Percentiles rank a stretch among this genome's conserved stretches.
phyloP scores from a whole-genome alignment of 1,140 invertebrate genomes.

The Drosophila subpulchrella region DNA sequence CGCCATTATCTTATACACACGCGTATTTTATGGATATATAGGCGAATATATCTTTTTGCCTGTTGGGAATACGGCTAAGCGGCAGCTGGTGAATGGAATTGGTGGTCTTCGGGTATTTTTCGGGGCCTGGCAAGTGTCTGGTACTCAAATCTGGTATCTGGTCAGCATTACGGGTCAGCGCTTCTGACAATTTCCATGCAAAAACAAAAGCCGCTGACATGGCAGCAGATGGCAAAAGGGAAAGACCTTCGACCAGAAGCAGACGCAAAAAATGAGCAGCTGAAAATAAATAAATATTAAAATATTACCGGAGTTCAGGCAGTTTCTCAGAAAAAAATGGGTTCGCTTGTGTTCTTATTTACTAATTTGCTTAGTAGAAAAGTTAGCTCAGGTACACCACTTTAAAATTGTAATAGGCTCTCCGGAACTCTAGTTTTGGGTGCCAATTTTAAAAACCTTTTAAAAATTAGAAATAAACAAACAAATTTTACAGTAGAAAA shows the following conservation, averaged over 20 bases:
- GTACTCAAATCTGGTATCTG: constrained; percentile 38
- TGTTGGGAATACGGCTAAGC: constrained; percentile 11
- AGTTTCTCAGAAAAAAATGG: not conserved
- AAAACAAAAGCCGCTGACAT: constrained; percentile 64
- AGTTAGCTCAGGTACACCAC: too few species aligned
- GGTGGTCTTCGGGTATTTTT: not conserved
- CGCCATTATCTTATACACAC: constrained; percentile 1
- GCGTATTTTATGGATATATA: constrained; percentile 4
- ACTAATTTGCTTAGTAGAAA: too few species aligned
- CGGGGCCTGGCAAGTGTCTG: not conserved
- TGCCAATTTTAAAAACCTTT: too few species aligned
- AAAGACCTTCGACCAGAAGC: constrained; percentile 19
- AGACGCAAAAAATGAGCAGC: constrained; percentile 10
- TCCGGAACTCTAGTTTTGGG: too few species aligned
- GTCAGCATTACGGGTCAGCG: constrained; percentile 64
- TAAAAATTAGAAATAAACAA: too few species aligned
- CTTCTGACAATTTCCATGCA: constrained; percentile 58
- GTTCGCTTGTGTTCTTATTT: not conserved
- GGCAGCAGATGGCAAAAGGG: constrained; percentile 59
- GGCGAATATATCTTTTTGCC: not conserved
- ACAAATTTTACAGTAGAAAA: too few species aligned
- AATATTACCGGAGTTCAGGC: not conserved
- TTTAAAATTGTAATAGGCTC: too few species aligned
- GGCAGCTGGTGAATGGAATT: constrained; percentile 8
- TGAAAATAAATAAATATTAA: constrained; percentile 11